Conservation (phyloP, 2,113 vertebrate genomes). For the Camelus dromedarius region DNA sequence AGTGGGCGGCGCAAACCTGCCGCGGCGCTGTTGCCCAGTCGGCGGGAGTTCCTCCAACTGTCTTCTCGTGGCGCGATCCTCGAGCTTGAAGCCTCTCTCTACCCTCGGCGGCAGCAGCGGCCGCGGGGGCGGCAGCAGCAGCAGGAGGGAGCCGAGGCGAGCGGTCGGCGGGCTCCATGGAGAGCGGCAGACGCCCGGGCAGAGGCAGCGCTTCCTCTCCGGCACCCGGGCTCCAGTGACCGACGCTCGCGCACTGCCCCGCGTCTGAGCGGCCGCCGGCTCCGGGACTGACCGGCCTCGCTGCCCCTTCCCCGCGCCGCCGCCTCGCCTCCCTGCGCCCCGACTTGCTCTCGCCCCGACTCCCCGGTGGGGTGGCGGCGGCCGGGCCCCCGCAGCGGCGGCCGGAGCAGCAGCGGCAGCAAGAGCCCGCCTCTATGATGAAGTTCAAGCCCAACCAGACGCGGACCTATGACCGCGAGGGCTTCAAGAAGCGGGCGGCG, state of each 20-base stretch:
- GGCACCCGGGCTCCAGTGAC: conserved; percentile 59
- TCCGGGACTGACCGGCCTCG: neutral
- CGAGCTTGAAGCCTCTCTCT: neutral
- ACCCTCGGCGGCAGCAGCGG: neutral
- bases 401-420: conserved; percentile 72
- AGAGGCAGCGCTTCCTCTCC: conserved; percentile 51
- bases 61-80: neutral
- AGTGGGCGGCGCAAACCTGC: conserved; percentile 3
- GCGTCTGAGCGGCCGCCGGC: conserved; percentile 2
- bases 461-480: conserved; percentile 97
- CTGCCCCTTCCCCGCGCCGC: neutral
- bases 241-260: neutral
- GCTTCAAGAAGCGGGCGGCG: conserved; percentile 96
- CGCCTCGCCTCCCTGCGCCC: neutral
- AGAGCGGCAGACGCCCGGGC: conserved; percentile 66
- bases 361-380: conserved; percentile 77
- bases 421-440: conserved; percentile 92
- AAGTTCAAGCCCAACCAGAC: conserved; percentile 98
- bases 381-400: conserved; percentile 69
- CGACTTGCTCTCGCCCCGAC: conserved; percentile 11
- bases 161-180: conserved; percentile 80
- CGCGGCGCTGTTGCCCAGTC: neutral
- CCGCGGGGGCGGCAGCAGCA: neutral
- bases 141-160: neutral
- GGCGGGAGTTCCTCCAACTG: neutral